Evolutionary conservation across 2,797 vertebrate species (phyloP), one percentile per base, ranked within the genome.

Genomic region (Acridotheres tristis): DNA sequence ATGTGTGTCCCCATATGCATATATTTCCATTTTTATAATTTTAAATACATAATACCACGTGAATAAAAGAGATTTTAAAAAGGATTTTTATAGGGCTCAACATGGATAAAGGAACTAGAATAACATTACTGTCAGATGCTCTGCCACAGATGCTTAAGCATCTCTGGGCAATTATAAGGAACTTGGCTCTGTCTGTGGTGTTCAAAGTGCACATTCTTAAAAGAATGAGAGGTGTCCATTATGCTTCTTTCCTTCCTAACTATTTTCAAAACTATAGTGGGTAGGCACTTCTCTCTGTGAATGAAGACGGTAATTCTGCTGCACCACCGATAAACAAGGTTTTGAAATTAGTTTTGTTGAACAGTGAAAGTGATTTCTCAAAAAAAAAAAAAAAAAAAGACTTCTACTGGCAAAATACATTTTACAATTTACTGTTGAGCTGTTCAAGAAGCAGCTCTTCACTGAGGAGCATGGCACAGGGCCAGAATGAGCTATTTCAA

Each of bases 301-400:
- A 45, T 75, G 72, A 94, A 87, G 78, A 72, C 43, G 58, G 57
- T 69, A 77, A 88, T 42, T 85, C 53, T 62, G 23, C 73, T 59
- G 61, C 54, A 89, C 34, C 63, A 91, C 43, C 89, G 50, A 54
- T 79, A 77, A 61, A 91, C 53, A 94, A 94, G 48, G 18, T 58
- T 93, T 65, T 92, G n/a, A 95, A 82, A 94, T 91, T 92, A 91
- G 94, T 94, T 96, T 88, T 77, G 43, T 67, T 80, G 59, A 95
- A 91, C 21, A 61, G 61, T 2, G 1, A 86, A 93, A 90, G 57
- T 58, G 89, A 93, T 91, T 94, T 92, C 83, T 89, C 62, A 95
- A 47, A 59, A 40, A 26, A 29, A 32, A 40, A 34, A 91, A 58
- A 53, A 34, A 16, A 16, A 21, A 26, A 61, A 5, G 0, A 57